phyloP scores from a whole-genome alignment of 1,140 invertebrate genomes.

The Theocolax elegans region DNA sequence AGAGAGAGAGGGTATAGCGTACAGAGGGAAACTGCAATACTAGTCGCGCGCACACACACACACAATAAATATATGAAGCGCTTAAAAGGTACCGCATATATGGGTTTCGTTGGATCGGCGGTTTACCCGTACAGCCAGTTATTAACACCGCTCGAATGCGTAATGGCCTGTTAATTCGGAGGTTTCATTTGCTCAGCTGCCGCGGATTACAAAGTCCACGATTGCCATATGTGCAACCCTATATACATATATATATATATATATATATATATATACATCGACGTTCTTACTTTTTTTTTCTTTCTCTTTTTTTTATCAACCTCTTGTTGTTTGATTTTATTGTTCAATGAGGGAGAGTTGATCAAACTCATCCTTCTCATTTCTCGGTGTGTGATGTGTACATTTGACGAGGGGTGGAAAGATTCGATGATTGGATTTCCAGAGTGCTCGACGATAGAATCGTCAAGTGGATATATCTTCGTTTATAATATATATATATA shows the following conservation, averaged over 20 bases:
- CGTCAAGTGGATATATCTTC: slow-evolving; percentile 8
- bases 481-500: too few relatives aligned
- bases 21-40: neutral
- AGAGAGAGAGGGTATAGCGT: neutral
- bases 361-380: neutral
- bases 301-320: too few relatives aligned
- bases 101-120: neutral
- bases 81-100: slow-evolving; percentile 31
- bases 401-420: neutral
- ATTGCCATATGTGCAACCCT: neutral
- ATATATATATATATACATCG: too few relatives aligned
- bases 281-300: neutral
- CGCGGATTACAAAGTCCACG: slow-evolving; percentile 29
- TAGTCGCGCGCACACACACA: neutral
- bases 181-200: slow-evolving; percentile 58
- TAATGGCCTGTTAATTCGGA: slow-evolving; percentile 56
- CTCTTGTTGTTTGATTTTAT: neutral
- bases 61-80: neutral
- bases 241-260: too few relatives aligned
- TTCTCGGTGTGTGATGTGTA: neutral
- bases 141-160: slow-evolving; percentile 50
- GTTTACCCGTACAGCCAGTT: slow-evolving; percentile 8
- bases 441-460: neutral
- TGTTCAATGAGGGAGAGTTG: neutral
- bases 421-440: neutral